Percentiles rank a stretch among this genome's conserved stretches.
Conservation (phyloP, 2,888 invertebrate species). For the Pseudoips prasinana region DNA sequence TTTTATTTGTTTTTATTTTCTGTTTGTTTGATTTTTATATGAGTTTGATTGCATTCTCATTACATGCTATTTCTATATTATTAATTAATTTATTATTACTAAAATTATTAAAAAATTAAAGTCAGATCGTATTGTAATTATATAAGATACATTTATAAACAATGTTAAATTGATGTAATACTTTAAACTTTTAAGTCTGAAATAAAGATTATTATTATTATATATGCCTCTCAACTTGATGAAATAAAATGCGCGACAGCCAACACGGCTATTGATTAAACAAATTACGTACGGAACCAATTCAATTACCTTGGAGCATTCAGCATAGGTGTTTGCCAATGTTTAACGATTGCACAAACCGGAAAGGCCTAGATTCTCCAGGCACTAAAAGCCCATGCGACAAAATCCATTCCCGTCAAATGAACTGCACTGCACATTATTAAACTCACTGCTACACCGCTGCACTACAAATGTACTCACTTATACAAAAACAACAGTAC, state of each 20-base stretch:
- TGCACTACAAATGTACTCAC: constrained; percentile 19
- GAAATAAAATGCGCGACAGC: not conserved
- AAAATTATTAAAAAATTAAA: not conserved
- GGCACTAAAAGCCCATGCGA: too few species aligned
- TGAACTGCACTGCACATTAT: constrained; percentile 19
- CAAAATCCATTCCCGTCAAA: constrained; percentile 28
- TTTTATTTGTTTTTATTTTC: too few species aligned
- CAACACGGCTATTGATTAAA: constrained; percentile 1
- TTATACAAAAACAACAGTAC: constrained; percentile 23
- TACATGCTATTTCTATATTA: too few species aligned
- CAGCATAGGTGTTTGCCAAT: constrained; percentile 14
- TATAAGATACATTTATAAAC: too few species aligned
- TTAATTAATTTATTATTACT: not conserved
- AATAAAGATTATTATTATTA: too few species aligned
- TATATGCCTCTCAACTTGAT: not conserved
- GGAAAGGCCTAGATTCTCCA: constrained; percentile 26
- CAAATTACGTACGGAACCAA: constrained; percentile 9
- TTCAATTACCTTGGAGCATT: constrained; percentile 26
- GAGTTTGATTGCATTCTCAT: too few species aligned
- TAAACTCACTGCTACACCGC: constrained; percentile 20
- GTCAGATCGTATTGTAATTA: too few species aligned
- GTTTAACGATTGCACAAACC: constrained; percentile 10
- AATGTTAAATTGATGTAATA: too few species aligned
- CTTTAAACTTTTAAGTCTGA: too few species aligned
- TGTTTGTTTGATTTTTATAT: too few species aligned